phyloP scores from a whole-genome alignment of 2,113 vertebrate species.

The Sceloporus undulatus region DNA sequence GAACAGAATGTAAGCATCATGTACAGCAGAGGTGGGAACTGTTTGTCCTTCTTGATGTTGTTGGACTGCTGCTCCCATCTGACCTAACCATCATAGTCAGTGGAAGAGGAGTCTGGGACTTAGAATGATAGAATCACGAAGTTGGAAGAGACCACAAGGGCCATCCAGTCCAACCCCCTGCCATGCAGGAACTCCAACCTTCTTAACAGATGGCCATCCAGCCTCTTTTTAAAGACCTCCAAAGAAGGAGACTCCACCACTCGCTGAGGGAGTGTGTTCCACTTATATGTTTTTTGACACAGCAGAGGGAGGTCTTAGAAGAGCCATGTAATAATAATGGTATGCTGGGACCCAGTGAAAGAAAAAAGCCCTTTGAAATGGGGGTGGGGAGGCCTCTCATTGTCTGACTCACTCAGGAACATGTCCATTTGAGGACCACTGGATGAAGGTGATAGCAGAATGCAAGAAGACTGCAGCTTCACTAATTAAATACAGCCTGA shows the following conservation, averaged over 20 bases:
- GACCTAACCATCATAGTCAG: too few species aligned
- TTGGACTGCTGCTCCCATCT: neutral
- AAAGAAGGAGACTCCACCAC: too few species aligned
- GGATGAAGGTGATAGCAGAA: neutral
- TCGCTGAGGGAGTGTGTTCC: too few species aligned
- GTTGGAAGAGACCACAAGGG: too few species aligned
- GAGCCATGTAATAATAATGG: neutral
- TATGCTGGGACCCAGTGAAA: neutral
- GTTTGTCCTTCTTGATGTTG: neutral
- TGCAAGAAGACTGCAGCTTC: neutral
- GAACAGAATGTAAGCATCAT: neutral
- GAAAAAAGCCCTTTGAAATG: neutral
- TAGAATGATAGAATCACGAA: too few species aligned
- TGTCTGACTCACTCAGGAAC: neutral
- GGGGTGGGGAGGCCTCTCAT: neutral
- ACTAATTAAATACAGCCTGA: neutral
- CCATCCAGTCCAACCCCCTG: too few species aligned
- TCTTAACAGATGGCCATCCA: too few species aligned
- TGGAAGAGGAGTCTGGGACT: too few species aligned
- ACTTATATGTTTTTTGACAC: too few species aligned
- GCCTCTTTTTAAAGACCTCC: too few species aligned
- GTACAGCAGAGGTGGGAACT: neutral
- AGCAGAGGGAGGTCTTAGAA: neutral
- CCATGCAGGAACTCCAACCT: too few species aligned
- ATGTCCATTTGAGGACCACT: neutral